Base-by-base conservation (phyloP, 2,113 vertebrate genomes). In the Shinisaurus crocodilurus region DNA sequence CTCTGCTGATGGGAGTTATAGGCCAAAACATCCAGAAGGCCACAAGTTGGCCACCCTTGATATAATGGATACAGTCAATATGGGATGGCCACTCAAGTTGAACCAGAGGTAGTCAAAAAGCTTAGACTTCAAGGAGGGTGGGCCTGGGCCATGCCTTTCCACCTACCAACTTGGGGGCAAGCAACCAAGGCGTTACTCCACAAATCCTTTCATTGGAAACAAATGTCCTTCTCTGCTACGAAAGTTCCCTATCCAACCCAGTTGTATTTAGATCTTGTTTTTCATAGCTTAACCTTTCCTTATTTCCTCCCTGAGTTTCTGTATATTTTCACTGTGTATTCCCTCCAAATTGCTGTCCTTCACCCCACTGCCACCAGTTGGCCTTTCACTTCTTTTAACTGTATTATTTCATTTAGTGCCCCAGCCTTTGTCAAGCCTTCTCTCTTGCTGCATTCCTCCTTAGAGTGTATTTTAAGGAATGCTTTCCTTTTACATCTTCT, bases 401-500 rank as follows among this genome's bases (percentile, higher is more conserved):
- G 82, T 12, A 50, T 67, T 76, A 23, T 85, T 85, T 37, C 88
- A 54, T 85, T 85, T 77, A 23, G 7, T 40, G 27, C 13, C 60
- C 43, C 20, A 40, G 27, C 45, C 40, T 67, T 57, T 16, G 18
- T 69, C 25, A 29, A 10, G 15, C 27, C 27, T 85, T 90, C 54
- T 70, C 74, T 69, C 60, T 79, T 40, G 23, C 69, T 20, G 45
- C 45, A 43, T 85, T 70, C 63, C 83, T 80, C 83, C 74, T 85
- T 16, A 20, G 75, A 80, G 45, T 69, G 50, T 86, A 80, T 79
- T 88, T 90, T 65, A 80, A 79, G 45, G 45, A 77, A 90, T 34
- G 48, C 75, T 79, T 86, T 79, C 74, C 27, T 90, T 79, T 86
- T 79, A 90, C 74, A 90, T 74, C 63, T 60, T 86, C 75, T 86